These are phyloP conservation scores for Muscicapa adusta DNA, from an alignment of 2,113 vertebrate genomes.

Conservation along the genomic window DNA sequence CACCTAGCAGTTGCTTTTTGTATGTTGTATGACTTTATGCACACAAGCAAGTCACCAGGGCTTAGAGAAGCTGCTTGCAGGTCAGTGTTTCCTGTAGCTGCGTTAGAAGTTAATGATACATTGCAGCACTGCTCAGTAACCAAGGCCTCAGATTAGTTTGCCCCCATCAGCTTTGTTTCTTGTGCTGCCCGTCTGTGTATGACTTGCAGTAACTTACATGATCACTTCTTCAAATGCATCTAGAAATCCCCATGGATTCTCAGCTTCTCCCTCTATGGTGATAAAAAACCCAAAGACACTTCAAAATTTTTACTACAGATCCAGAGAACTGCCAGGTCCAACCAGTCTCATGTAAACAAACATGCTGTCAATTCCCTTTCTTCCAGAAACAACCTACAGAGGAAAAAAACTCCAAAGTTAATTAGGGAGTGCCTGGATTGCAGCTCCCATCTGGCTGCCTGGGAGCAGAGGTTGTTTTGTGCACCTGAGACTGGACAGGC, in stretches of 20 bases:
- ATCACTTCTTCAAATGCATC: not conserved
- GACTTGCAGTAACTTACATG: not conserved
- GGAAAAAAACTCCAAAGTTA: not conserved
- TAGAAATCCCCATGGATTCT: not conserved
- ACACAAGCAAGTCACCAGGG: not conserved
- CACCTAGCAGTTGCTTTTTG: not conserved
- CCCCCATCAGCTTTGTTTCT: not conserved
- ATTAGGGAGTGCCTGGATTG: constrained; percentile 20
- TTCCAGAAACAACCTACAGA: not conserved
- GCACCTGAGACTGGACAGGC: not conserved
- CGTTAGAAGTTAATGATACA: not conserved
- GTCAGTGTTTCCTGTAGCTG: not conserved
- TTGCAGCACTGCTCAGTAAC: not conserved
- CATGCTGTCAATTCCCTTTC: not conserved
- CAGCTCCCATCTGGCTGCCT: constrained; percentile 35
- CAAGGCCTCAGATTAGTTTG: not conserved
- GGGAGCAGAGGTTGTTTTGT: constrained; percentile 13
- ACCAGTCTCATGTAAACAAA: constrained; percentile 5
- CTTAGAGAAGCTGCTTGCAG: not conserved
- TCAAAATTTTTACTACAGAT: not conserved
- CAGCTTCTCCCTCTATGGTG: not conserved
- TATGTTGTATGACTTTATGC: not conserved
- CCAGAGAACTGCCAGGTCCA: not conserved
- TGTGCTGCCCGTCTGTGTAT: not conserved
- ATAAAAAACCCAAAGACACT: not conserved